Percentiles rank a stretch among this genome's conserved stretches.
phyloP scores from a whole-genome alignment of 2,888 invertebrate genomes.

The Hybos culiciformis region DNA sequence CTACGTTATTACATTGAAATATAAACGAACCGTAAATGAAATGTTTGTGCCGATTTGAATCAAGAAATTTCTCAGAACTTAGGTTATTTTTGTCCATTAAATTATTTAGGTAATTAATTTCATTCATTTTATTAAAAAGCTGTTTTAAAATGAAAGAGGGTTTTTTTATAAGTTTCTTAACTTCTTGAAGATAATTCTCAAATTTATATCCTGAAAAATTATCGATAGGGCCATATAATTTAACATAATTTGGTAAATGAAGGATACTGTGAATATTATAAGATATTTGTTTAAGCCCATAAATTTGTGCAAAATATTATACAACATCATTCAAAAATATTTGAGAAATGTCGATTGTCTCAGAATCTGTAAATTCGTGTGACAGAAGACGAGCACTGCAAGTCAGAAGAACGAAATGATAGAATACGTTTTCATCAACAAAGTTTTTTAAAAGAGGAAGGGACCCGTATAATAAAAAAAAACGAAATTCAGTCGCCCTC shows the following conservation, averaged over 20 bases:
- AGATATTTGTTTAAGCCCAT: background rate
- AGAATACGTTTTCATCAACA: background rate
- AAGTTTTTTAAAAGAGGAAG: background rate
- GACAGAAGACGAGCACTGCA: too few relatives aligned
- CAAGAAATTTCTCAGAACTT: too few relatives aligned
- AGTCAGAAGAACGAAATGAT: background rate
- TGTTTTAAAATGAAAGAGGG: background rate
- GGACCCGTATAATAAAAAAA: slow-evolving; percentile 1
- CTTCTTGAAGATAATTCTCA: background rate
- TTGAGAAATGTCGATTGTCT: background rate
- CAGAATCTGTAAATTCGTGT: too few relatives aligned
- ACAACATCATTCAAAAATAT: background rate
- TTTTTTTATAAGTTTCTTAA: background rate
- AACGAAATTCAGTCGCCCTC: slow-evolving; percentile 1
- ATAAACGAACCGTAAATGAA: too few relatives aligned
- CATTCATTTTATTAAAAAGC: background rate
- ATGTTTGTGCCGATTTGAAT: too few relatives aligned
- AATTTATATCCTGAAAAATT: background rate
- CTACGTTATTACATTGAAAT: too few relatives aligned
- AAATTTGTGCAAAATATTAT: too few relatives aligned
- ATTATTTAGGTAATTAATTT: too few relatives aligned
- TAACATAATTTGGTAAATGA: background rate
- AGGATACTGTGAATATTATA: slow-evolving; percentile 1
- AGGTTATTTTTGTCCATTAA: too few relatives aligned
- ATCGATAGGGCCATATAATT: slow-evolving; percentile 1